Base-by-base conservation (phyloP, 2,113 vertebrate genomes). In the Brienomyrus longianalis region DNA sequence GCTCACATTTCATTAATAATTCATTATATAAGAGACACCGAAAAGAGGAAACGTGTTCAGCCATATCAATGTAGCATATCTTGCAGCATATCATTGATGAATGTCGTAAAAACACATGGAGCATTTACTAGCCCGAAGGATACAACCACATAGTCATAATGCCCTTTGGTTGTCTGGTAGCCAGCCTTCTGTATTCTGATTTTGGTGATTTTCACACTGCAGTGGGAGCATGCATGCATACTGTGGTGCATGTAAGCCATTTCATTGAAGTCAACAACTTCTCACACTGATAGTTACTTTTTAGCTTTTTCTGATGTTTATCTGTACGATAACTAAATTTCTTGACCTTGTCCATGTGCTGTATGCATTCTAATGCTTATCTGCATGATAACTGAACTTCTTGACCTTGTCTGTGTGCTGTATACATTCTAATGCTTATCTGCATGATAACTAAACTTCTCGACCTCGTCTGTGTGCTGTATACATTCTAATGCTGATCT, bases 71-170 rank as follows among this genome's bases (percentile, higher is more conserved):
- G 39, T 77, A 39, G 27, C 31, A 39, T 39, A 77, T 27, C n/a
- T n/a, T 27, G 59, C 2, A 62, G 10, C 3, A 74, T 31, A 74
- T 74, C 66, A 74, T 17, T 77, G 31, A 77, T 31, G 13, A 74
- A 31, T 7, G 31, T 39, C 1, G 0, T 13, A 6, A 77, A 39
- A 17, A 31, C 31, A 77, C 27, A 39, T 77, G 13, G 31, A 39
- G 15, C 70, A 31, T 77, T 39, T 5, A 17, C 1, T 77, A 77
- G 31, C 11, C 70, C 70, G 39, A 77, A 77, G 11, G 66, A 51
- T 91, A 90, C 92, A 88, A 62, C 90, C 89, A 94, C 92, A 39
- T 77, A 39, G 5, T 15, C 0, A 39, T 77, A 77, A 77, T 77
- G n/a, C 13, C 70, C 5, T 39, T 35, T 35, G 31, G 70, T 39